These are phyloP conservation scores for Microcebus jonahi DNA, from an alignment of 2,113 vertebrate species.

Conservation along the genomic window DNA sequence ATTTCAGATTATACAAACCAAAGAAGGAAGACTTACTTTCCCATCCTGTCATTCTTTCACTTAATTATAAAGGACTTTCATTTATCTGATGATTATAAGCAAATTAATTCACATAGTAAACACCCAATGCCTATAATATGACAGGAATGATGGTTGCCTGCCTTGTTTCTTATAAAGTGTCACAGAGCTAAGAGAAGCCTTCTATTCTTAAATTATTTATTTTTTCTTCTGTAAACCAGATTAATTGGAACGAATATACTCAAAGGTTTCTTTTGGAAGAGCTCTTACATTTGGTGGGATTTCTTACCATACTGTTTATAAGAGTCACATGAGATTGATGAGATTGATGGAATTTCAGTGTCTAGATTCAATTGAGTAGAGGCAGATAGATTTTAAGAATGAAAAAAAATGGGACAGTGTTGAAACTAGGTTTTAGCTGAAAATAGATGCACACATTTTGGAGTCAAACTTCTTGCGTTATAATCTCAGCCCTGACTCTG, in stretches of 20 bases:
- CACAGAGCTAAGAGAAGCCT: neutral
- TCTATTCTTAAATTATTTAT: neutral
- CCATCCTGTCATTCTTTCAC: neutral
- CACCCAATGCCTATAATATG: neutral
- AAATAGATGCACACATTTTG: neutral
- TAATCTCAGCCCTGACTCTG: neutral
- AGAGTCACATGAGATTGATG: neutral
- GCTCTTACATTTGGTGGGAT: neutral
- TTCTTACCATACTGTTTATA: neutral
- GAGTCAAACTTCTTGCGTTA: neutral
- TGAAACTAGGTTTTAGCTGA: neutral
- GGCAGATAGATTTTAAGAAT: neutral
- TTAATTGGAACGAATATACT: neutral
- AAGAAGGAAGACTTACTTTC: neutral
- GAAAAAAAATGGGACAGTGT: neutral
- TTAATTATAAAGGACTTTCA: neutral
- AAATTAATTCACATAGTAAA: neutral
- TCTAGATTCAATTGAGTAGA: neutral
- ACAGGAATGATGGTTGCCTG: fast-evolving
- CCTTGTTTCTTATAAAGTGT: neutral
- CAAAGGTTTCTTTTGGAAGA: neutral
- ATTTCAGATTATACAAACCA: neutral
- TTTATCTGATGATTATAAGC: neutral
- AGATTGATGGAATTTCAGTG: neutral
- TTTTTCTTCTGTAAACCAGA: neutral